A percentile compares a stretch with the other conserved stretches of the same genome.
Conservation (phyloP, 2,113 vertebrate species). For the Archocentrus centrarchus region DNA sequence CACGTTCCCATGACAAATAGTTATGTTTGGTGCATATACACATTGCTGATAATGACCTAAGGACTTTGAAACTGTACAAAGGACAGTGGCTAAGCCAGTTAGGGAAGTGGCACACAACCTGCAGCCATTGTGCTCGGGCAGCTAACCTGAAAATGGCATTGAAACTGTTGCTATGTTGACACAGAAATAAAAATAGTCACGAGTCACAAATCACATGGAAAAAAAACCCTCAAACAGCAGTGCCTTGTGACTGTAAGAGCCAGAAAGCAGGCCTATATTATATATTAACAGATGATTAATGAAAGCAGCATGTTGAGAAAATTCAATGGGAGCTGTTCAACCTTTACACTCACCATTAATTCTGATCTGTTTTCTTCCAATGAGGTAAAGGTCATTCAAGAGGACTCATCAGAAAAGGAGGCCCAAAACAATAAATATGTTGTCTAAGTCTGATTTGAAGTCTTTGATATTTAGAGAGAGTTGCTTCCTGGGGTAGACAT, state of each 20-base stretch:
- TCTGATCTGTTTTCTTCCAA: conserved; percentile 27
- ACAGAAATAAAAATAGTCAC: conserved; percentile 46
- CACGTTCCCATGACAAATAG: conserved; percentile 68
- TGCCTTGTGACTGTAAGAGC: conserved; percentile 52
- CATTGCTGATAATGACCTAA: conserved; percentile 53
- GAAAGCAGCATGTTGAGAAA: conserved; percentile 23
- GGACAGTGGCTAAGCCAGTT: conserved; percentile 42
- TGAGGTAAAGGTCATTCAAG: conserved; percentile 51
- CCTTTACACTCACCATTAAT: conserved; percentile 39
- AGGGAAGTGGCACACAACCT: conserved; percentile 33
- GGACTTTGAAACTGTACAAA: conserved; percentile 61
- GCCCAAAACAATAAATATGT: conserved; percentile 32
- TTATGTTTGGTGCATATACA: conserved; percentile 56
- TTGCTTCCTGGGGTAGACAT: conserved; percentile 56
- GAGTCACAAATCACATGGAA: conserved; percentile 55
- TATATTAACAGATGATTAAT: conserved; percentile 49
- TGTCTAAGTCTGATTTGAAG: conserved; percentile 39
- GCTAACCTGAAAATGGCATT: conserved; percentile 41
- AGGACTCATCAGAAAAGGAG: conserved; percentile 34
- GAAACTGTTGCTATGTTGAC: conserved; percentile 55
- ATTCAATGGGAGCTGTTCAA: conserved; percentile 68
- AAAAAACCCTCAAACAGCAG: neutral
- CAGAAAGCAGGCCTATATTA: conserved; percentile 16
- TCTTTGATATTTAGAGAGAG: conserved; percentile 61
- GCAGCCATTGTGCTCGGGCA: conserved; percentile 23